A percentile compares a stretch with the other conserved stretches of the same genome.
Evolutionary conservation across 2,797 vertebrate species (phyloP).

Genomic region (Crypturellus tataupa): DNA sequence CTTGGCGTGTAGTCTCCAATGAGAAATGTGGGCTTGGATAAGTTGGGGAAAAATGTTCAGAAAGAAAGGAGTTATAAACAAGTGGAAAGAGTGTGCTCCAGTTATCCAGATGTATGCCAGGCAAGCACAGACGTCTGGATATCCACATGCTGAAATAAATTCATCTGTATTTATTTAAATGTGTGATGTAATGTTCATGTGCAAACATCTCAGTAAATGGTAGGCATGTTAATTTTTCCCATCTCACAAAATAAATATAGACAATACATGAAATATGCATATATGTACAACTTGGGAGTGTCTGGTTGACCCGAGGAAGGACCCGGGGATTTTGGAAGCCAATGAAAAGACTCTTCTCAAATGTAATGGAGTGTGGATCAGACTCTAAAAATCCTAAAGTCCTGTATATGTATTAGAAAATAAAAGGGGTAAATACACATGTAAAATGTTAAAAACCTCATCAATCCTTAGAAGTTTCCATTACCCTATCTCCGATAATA

Average conservation of each 20-base stretch:
- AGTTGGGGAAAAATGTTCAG: conserved; percentile 71
- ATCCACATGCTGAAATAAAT: conserved; percentile 69
- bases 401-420: conserved; percentile 45
- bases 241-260: conserved; percentile 66
- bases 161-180: conserved; percentile 77
- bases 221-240: conserved; percentile 73
- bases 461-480: conserved; percentile 68
- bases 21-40: conserved; percentile 72
- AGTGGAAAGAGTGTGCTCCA: conserved; percentile 71
- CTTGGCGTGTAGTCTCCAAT: conserved; percentile 66
- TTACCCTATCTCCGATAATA: conserved; percentile 69
- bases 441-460: conserved; percentile 69
- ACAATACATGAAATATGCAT: conserved; percentile 53
- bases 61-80: conserved; percentile 77
- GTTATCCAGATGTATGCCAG: conserved; percentile 73
- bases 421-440: conserved; percentile 63
- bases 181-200: conserved; percentile 74
- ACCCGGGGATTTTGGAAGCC: conserved; percentile 25
- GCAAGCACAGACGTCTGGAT: conserved; percentile 65
- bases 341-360: conserved; percentile 9
- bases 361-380: not conserved
- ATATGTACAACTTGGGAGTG: not conserved
- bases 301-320: conserved; percentile 46
- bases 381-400: conserved; percentile 1
- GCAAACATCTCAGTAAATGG: conserved; percentile 77